Base-by-base conservation (phyloP, 2,797 vertebrate genomes). In the Benthosema pterotum region DNA sequence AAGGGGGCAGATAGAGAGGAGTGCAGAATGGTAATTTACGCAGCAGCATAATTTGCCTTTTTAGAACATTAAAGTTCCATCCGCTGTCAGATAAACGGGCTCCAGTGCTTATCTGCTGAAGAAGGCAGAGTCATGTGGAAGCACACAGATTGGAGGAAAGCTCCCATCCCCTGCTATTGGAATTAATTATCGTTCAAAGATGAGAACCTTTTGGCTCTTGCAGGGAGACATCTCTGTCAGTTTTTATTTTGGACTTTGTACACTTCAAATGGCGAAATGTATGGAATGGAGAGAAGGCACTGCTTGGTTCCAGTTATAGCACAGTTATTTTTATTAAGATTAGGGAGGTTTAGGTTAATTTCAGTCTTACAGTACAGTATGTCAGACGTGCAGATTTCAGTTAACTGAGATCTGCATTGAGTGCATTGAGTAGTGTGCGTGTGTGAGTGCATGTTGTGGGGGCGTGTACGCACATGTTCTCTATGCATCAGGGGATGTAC, bases 111-210 rank as follows among this genome's bases (percentile, higher is more conserved):
- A 64, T 82, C 66, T 57, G 48, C 51, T 56, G 53, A 32, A 22
- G 46, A 60, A 61, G 50, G 52, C 4, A 58, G 19, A 67, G 52
- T 70, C 42, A 42, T 74, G 52, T 38, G 7, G 60, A 67, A 43
- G 32, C 52, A 67, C 63, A 66, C 66, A 72, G 43, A 62, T 80
- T 86, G 79, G 57, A 60, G 47, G 25, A 72, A 79, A 72, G 48
- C 47, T 12, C 57, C 4, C 22, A 79, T 74, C 64, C 51, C 51
- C 52, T 46, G 47, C 74, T 84, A 79, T 85, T 84, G 68, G 38
- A 85, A 67, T 78, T 78, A 87, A 80, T 86, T 77, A 77, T 42
- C 16, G 53, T 67, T 79, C 48, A 69, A 65, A 75, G 60, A 75
- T 75, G 57, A 61, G 47, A 81, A 83, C 81, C 76, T 42, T 82